Base-by-base conservation (phyloP, 2,113 vertebrate species). In the Peromyscus leucopus region DNA sequence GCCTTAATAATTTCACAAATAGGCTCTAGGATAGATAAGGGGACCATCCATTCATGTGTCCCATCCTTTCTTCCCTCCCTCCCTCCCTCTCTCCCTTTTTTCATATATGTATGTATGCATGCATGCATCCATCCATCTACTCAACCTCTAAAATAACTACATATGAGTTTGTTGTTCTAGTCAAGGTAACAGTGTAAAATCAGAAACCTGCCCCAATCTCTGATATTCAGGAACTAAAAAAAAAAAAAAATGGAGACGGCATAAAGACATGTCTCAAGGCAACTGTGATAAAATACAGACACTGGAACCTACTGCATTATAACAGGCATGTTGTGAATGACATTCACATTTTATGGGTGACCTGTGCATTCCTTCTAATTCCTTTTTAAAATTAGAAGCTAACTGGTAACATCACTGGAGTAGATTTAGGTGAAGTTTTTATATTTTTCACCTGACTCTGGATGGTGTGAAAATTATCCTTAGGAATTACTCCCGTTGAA, bases 381-480 rank as follows among this genome's bases (percentile, higher is more conserved):
- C 91, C 15, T 42, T 67, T 55, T 76, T 95, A 71, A 93, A 90
- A 90, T 84, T 71, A 84, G 26, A 21, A 82, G 24, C 61, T 89
- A 21, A 67, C 71, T n/a, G 46, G 10, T 48, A 75, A 46, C 48
- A 71, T 48, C 48, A 75, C 22, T 67, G 65, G 93, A 84, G 28
- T 91, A 39, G 61, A 71, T 82, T 63, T n/a, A 94, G 63, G 36
- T 89, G 78, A 85, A 13, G 19, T 84, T 94, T 71, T 83, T 72
- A 7, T 84, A 75, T 63, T 97, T 97, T 96, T 79, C 42, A 42
- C 33, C 69, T 80, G 82, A 69, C 55, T 87, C 13, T 88, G 78
- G 28, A n/a, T 89, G 63, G 76, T 89, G 84, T 65, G 80, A 75
- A 89, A 94, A 84, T 93, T 87, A 93, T 92, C 85, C 71, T 74